Evolutionary conservation across 2,113 vertebrate genomes (phyloP), one percentile per base, ranked within the genome.

Genomic region (Monopterus albus): DNA sequence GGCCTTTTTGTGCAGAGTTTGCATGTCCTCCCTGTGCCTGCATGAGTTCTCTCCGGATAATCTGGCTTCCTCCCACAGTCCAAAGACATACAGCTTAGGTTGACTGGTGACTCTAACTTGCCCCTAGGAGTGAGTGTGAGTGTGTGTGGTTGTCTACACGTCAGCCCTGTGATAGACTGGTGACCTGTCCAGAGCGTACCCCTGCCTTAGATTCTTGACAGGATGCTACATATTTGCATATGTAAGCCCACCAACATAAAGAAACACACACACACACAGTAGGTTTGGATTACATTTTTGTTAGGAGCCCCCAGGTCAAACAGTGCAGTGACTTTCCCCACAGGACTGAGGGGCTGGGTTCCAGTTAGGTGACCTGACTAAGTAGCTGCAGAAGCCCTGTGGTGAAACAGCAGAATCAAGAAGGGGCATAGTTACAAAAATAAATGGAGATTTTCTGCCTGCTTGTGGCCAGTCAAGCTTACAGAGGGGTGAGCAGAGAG

Each of bases 371-470:
- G 89, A 91, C 82, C 85, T 93, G 90, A 93, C 87, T 69, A 79
- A 81, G 83, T 91, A 86, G 72, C 91, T 87, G 91, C 92, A 82
- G 90, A 90, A 92, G 90, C 74, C 85, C 84, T 0, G 51, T 63
- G 77, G 82, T 81, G 73, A 71, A 67, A 20, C 43, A 86, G 36
- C 42, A 87, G 42, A 31, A 55, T 46, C 40, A 67, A 52, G 33
- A 72, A 75, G 83, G 66, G 81, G 77, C 82, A 88, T 63, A 83
- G 79, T 88, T 90, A 89, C 79, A 85, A 91, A 90, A 92, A 87
- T 90, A 92, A 93, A 92, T 92, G 72, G 81, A 86, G 89, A 90
- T 93, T 83, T 92, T 92, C 82, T 92, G 85, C 79, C 81, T 90
- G 83, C 79, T 93, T 83, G 82, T 82, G 85, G 86, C 91, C 91